Evolutionary conservation across 64 coral and sea anemone species (phyloP).

Genomic region (Astreopora myriophthalma): DNA sequence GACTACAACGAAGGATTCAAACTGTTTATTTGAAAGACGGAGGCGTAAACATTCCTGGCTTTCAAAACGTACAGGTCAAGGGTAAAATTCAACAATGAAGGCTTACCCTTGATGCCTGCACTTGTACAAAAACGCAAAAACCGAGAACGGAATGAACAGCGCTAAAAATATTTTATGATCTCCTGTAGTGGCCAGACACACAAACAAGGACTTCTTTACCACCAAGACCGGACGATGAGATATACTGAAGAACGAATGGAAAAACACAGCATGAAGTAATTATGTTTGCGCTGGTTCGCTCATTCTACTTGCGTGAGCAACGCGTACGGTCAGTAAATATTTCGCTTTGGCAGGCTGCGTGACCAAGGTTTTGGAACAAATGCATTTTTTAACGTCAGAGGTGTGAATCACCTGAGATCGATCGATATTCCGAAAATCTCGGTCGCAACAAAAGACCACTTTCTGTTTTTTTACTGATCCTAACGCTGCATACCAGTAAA

Average conservation of each 20-base stretch:
- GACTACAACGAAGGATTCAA: not conserved
- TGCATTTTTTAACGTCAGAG: constrained; percentile 73
- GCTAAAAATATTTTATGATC: not conserved
- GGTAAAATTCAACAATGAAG: constrained; percentile 7
- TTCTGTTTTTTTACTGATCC: not conserved
- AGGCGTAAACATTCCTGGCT: not conserved
- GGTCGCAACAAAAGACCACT: not conserved
- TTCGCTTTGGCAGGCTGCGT: constrained; percentile 70
- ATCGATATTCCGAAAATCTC: constrained; percentile 58
- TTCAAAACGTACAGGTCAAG: constrained; percentile 1
- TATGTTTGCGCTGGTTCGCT: not conserved
- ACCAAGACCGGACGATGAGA: not conserved
- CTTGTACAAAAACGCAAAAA: not conserved
- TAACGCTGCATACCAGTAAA: not conserved
- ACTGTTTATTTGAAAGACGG: constrained; percentile 10
- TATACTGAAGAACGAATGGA: not conserved
- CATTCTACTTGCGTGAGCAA: constrained; percentile 61
- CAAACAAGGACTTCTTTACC: not conserved
- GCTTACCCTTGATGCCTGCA: not conserved
- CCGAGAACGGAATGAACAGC: not conserved
- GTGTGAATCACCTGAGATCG: constrained; percentile 70
- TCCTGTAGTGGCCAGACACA: not conserved
- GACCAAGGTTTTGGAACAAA: constrained; percentile 70
- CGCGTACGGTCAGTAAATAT: constrained; percentile 19
- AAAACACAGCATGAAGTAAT: not conserved